Evolutionary conservation across 2,113 vertebrate genomes (phyloP).

Genomic region (Physeter macrocephalus): DNA sequence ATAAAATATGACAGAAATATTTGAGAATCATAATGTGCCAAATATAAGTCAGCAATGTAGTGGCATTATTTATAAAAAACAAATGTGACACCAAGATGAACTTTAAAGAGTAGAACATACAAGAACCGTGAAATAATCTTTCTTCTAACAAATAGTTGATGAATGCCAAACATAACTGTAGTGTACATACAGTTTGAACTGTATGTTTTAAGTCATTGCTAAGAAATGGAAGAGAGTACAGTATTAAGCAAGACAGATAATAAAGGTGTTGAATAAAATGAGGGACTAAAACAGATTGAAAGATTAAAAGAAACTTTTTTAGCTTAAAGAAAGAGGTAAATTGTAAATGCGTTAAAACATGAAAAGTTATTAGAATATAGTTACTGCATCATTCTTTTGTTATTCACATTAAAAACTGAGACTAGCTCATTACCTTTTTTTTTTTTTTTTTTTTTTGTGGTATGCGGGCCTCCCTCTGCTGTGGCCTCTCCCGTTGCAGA

Average conservation of each 20-base stretch:
- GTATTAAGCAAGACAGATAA: neutral
- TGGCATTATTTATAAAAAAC: constrained; percentile 43
- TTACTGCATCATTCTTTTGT: neutral
- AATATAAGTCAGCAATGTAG: constrained; percentile 34
- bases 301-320: neutral
- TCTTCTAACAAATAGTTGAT: constrained; percentile 3
- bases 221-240: neutral
- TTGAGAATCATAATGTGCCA: constrained; percentile 33
- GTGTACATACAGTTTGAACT: neutral
- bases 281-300: neutral
- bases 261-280: neutral
- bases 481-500: no score
- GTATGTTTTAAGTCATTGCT: neutral
- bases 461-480: no score
- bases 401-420: neutral
- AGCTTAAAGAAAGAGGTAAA: neutral
- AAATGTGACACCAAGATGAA: constrained; percentile 42
- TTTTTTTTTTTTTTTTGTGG: no score
- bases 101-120: neutral
- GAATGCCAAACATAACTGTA: neutral
- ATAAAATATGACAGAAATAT: constrained; percentile 28
- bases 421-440: neutral
- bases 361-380: neutral
- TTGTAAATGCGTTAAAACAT: neutral
- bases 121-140: neutral